Evolutionary conservation across 2,113 vertebrate species (phyloP).

Genomic region (Eulemur macaco): DNA sequence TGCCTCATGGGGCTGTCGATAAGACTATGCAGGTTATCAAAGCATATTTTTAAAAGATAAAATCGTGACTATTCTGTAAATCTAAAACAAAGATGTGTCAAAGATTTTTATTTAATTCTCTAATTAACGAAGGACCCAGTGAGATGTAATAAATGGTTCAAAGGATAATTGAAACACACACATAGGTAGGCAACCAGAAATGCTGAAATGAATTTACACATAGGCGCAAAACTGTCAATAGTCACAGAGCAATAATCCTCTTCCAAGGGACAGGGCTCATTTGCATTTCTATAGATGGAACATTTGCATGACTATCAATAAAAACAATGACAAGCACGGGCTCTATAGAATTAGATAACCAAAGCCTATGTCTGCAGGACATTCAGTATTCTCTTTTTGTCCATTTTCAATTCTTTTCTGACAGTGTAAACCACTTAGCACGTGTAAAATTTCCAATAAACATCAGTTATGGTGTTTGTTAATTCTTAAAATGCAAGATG

Average conservation of each 20-base stretch:
- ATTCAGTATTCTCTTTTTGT: neutral
- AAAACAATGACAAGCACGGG: neutral
- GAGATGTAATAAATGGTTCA: neutral
- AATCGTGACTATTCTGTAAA: neutral
- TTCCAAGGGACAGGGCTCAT: neutral
- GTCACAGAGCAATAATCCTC: neutral
- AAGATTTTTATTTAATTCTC: neutral
- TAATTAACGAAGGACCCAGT: neutral
- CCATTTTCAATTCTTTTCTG: neutral
- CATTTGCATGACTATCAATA: neutral
- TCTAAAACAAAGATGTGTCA: neutral
- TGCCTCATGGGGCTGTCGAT: neutral
- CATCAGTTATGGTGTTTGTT: neutral
- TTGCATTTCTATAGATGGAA: slow-evolving; percentile 15
- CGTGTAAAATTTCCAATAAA: neutral
- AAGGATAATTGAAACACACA: neutral
- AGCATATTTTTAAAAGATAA: neutral
- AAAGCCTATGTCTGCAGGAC: neutral
- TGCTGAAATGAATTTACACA: neutral
- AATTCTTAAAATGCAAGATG: neutral
- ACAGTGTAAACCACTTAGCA: neutral
- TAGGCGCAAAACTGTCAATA: neutral
- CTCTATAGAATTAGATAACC: neutral
- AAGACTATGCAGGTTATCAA: neutral
- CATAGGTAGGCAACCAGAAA: neutral